Percentiles rank a stretch among this genome's conserved stretches.
These are phyloP conservation scores for Resseliella maxima DNA, from an alignment of 2,888 invertebrate genomes.

Conservation along the genomic window DNA sequence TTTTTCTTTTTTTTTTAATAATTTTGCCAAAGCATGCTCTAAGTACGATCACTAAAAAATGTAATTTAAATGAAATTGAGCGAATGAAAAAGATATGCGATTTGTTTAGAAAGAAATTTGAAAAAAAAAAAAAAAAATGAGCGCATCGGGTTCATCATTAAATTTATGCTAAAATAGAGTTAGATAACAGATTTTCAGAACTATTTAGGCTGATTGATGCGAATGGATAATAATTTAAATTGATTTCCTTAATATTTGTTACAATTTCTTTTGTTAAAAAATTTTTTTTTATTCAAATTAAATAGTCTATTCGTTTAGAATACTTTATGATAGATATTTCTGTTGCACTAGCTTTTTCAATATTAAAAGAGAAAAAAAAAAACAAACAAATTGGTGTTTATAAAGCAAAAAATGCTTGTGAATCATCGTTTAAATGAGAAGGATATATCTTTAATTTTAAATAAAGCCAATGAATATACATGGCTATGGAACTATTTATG, in stretches of 20 bases:
- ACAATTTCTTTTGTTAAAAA: neutral
- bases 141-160: too few relatives aligned
- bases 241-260: neutral
- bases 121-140: too few relatives aligned
- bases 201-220: conserved; percentile 18
- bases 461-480: neutral
- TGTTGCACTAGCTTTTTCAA: neutral
- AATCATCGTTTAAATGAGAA: too few relatives aligned
- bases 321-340: neutral
- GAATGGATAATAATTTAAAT: conserved; percentile 9
- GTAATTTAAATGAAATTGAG: neutral
- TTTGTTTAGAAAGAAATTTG: too few relatives aligned
- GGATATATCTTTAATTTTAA: neutral
- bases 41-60: neutral
- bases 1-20: too few relatives aligned
- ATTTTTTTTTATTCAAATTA: neutral
- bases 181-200: neutral
- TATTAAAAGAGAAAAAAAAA: too few relatives aligned
- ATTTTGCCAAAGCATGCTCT: neutral
- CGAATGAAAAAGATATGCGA: neutral
- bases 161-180: neutral
- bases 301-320: conserved; percentile 4
- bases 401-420: too few relatives aligned
- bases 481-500: conserved; percentile 20
- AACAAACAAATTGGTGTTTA: too few relatives aligned